Percentiles rank a stretch among this genome's conserved stretches.
phyloP scores from a whole-genome alignment of 2,113 vertebrate species.

The Cranoglanis bouderius region DNA sequence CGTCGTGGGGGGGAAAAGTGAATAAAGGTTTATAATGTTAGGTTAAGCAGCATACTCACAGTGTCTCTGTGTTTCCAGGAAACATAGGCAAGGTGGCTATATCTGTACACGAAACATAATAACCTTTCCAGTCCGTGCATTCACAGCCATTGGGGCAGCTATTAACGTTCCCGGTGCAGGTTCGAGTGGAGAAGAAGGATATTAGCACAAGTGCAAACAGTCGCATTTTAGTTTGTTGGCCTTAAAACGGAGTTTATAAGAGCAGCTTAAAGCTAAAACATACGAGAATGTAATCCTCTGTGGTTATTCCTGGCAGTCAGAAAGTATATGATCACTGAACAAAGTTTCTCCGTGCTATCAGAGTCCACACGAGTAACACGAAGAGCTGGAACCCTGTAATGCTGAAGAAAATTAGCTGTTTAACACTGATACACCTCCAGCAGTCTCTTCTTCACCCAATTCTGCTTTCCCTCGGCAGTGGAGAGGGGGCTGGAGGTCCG shows the following conservation, averaged over 20 bases:
- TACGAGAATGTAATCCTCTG: background rate
- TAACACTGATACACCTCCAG: background rate
- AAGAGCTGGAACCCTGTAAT: background rate
- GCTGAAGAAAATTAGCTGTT: background rate
- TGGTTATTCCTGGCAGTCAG: background rate
- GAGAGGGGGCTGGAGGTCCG: background rate
- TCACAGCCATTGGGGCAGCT: constrained; percentile 7
- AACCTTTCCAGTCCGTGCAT: background rate
- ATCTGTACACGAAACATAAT: constrained; percentile 23
- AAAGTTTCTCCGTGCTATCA: background rate
- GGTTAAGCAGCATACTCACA: constrained; percentile 15
- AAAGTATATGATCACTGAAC: background rate
- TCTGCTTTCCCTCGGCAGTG: background rate
- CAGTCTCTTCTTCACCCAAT: background rate
- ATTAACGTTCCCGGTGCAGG: background rate
- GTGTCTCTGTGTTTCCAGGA: constrained; percentile 24
- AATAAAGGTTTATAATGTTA: background rate
- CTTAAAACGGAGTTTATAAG: background rate
- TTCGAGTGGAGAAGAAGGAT: background rate
- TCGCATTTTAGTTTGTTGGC: background rate
- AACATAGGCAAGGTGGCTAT: background rate
- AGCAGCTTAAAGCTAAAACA: background rate
- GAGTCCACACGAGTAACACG: background rate
- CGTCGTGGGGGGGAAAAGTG: background rate
- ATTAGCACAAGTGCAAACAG: background rate